Conservation (phyloP, 2,113 vertebrate genomes). For the Scophthalmus maximus region DNA sequence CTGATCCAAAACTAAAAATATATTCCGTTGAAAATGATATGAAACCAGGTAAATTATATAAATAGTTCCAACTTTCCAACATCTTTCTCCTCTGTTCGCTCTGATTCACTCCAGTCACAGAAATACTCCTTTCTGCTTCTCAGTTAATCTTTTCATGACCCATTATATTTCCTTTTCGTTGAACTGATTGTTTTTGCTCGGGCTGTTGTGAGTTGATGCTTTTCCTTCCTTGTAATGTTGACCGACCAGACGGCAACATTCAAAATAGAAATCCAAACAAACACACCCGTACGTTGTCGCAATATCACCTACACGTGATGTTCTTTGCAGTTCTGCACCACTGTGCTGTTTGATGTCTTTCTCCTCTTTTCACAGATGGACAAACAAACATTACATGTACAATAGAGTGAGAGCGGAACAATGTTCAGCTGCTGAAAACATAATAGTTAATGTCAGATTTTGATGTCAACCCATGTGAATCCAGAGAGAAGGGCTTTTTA, state of each 20-base stretch:
- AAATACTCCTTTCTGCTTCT: constrained; percentile 20
- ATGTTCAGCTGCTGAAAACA: constrained; percentile 21
- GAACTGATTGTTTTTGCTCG: constrained; percentile 1
- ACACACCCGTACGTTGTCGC: neutral
- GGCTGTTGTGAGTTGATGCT: neutral
- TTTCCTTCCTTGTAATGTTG: neutral
- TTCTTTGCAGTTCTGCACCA: neutral
- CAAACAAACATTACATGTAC: constrained; percentile 6
- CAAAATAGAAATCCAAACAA: neutral
- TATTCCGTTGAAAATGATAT: no score
- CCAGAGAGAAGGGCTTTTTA: neutral
- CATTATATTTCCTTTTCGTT: neutral
- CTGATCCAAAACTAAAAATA: no score
- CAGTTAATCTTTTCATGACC: neutral
- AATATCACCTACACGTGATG: neutral
- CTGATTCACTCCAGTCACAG: constrained; percentile 9
- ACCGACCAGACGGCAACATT: neutral
- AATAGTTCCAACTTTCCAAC: neutral
- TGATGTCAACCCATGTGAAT: constrained; percentile 10
- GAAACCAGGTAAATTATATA: no score
- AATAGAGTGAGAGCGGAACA: constrained; percentile 14
- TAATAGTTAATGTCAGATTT: constrained; percentile 33
- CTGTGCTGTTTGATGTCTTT: constrained; percentile 9
- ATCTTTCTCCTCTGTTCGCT: constrained; percentile 14
- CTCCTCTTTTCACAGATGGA: constrained; percentile 12